These are phyloP conservation scores for Carcinoscorpius rotundicauda DNA, from an alignment of 1,140 invertebrate species.

Conservation along the genomic window DNA sequence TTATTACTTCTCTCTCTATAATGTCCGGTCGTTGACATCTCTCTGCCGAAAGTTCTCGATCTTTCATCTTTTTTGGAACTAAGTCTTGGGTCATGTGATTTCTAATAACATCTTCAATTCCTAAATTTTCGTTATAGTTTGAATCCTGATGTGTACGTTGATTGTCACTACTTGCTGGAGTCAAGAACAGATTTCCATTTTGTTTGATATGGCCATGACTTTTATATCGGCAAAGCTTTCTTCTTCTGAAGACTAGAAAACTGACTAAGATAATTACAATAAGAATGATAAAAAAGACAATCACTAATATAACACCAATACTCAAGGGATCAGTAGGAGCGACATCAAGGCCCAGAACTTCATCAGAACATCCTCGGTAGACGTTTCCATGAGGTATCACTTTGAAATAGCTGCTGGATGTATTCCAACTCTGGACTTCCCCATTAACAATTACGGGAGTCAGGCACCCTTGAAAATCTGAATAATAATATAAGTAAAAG, in stretches of 20 bases:
- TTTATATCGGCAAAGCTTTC: constrained; percentile 18
- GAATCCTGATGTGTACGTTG: constrained; percentile 27
- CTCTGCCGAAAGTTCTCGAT: constrained; percentile 50
- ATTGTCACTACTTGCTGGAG: constrained; percentile 21
- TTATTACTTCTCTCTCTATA: constrained; percentile 75
- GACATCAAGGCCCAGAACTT: constrained; percentile 38
- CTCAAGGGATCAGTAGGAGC: constrained; percentile 70
- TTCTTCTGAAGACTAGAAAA: constrained; percentile 60
- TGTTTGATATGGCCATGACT: constrained; percentile 11
- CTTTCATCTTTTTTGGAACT: constrained; percentile 65
- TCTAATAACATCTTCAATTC: constrained; percentile 34
- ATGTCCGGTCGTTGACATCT: constrained; percentile 72
- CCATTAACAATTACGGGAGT: constrained; percentile 78
- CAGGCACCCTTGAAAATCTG: constrained; percentile 74
- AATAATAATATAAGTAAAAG: neutral
- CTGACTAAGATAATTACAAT: constrained; percentile 75
- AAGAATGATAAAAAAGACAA: constrained; percentile 83
- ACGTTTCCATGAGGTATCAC: constrained; percentile 44
- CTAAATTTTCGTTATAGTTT: constrained; percentile 31
- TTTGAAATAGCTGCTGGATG: constrained; percentile 63
- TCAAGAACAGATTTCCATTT: constrained; percentile 19
- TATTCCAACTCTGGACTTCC: constrained; percentile 77
- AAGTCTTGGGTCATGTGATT: constrained; percentile 44
- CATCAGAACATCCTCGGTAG: constrained; percentile 46
- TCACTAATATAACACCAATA: constrained; percentile 80